phyloP scores from a whole-genome alignment of 2,797 vertebrate genomes.

The Momotus momota region DNA sequence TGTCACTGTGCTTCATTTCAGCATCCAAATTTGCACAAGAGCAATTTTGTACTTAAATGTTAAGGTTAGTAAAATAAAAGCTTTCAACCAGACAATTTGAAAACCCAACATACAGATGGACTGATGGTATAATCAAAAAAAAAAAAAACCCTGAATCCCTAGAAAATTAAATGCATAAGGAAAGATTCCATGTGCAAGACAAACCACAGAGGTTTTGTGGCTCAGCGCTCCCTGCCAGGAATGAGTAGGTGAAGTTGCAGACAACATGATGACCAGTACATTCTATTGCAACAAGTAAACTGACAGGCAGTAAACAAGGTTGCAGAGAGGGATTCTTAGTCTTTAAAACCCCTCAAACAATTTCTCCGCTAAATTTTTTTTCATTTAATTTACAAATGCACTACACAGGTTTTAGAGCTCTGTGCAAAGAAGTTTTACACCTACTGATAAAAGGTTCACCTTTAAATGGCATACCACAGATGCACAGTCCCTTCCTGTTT shows the following conservation, averaged over 20 bases:
- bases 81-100: background rate
- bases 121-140: accelerated
- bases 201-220: background rate
- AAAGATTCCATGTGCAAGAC: accelerated
- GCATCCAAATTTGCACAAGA: background rate
- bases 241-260: background rate
- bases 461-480: background rate
- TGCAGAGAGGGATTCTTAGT: background rate
- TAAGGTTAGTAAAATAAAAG: background rate
- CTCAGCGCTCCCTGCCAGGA: background rate
- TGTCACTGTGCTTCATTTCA: background rate
- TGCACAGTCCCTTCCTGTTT: background rate
- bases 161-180: background rate
- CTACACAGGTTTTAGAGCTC: background rate
- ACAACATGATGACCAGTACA: background rate
- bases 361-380: background rate
- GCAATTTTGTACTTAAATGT: background rate
- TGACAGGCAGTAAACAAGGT: background rate
- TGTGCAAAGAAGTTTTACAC: background rate
- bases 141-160: background rate
- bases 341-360: background rate
- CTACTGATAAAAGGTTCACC: background rate
- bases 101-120: background rate
- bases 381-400: background rate
- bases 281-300: background rate